Base-by-base conservation (phyloP, 2,888 invertebrate genomes). In the Lapara coniferarum region DNA sequence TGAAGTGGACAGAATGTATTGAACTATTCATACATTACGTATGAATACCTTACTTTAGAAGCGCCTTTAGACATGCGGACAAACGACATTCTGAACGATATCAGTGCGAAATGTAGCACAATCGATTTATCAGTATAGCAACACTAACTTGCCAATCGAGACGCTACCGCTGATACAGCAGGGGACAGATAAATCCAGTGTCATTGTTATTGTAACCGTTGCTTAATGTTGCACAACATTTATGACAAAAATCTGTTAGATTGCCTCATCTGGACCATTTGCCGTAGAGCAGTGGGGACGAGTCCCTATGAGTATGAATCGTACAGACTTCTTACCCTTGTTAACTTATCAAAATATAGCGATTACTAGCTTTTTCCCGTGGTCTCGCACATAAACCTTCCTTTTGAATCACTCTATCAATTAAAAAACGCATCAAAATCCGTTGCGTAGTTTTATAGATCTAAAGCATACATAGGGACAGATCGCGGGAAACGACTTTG, bases 161-260 rank as follows among this genome's bases (percentile, higher is more conserved):
- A 59, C 14, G 16, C 6, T n/a, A 59, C 44, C 44, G 46, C n/a
- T 25, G 25, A 56, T 56, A 56, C 56, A 56, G 25, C 37, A 37
- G 37, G 56, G 19, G 16, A 59, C n/a, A 59, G 59, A 59, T 59
- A 59, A 59, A 44, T 46, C 56, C 25, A 12, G 25, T 56, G 56
- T 56, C 6, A 14, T 10, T 44, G 59, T 46, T 59, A 16, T 44
- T 59, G 16, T 59, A 12, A 59, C 46, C 44, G n/a, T 59, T 46
- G 16, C 16, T 46, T 10, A 59, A 59, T 59, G 10, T 59, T 59
- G 12, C 16, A n/a, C 44, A 46, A 59, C 44, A 59, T 46, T 44
- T 12, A 44, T 44, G 30, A 58, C 37, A 44, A 59, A 16, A 46
- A 10, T n/a, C 12, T 56, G 19, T 19, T 3, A 0, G 6, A 19